Evolutionary conservation across 2,888 invertebrate genomes (phyloP).

Genomic region (Agonopterix arenella): DNA sequence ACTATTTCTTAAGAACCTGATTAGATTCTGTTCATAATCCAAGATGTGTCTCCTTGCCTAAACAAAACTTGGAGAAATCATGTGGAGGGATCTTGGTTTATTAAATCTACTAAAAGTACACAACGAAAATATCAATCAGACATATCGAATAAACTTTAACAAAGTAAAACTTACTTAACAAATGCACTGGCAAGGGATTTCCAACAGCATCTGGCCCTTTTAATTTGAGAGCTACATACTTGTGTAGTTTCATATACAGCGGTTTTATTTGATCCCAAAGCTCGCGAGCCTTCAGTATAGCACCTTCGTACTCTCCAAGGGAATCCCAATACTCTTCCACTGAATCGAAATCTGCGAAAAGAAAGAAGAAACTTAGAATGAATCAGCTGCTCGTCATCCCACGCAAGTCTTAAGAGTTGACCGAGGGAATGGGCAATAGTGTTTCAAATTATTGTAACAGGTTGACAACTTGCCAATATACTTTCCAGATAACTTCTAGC

Average conservation of each 20-base stretch:
- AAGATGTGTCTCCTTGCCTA: too few species aligned
- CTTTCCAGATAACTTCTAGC: too few species aligned
- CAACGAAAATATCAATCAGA: not conserved
- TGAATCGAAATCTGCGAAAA: slow-evolving; percentile 45
- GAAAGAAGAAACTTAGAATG: too few species aligned
- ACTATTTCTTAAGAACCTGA: too few species aligned
- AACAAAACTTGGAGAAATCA: not conserved
- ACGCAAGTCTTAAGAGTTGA: too few species aligned
- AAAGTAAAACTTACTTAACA: slow-evolving; percentile 60
- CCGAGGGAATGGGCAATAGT: too few species aligned
- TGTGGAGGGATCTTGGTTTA: not conserved
- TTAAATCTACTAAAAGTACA: not conserved
- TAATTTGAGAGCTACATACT: slow-evolving; percentile 67
- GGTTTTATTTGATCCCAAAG: slow-evolving; percentile 75
- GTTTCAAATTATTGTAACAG: too few species aligned
- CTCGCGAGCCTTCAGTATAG: slow-evolving; percentile 63
- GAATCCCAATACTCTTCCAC: slow-evolving; percentile 76
- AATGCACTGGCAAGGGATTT: slow-evolving; percentile 64
- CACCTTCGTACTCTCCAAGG: slow-evolving; percentile 69
- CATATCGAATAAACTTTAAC: too few species aligned
- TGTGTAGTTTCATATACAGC: slow-evolving; percentile 71
- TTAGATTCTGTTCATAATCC: too few species aligned
- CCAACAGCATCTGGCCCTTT: slow-evolving; percentile 64
- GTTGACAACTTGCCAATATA: too few species aligned
- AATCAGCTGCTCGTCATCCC: too few species aligned